phyloP scores from a whole-genome alignment of 1,140 invertebrate genomes.

The Ptiloglossa arizonensis region DNA sequence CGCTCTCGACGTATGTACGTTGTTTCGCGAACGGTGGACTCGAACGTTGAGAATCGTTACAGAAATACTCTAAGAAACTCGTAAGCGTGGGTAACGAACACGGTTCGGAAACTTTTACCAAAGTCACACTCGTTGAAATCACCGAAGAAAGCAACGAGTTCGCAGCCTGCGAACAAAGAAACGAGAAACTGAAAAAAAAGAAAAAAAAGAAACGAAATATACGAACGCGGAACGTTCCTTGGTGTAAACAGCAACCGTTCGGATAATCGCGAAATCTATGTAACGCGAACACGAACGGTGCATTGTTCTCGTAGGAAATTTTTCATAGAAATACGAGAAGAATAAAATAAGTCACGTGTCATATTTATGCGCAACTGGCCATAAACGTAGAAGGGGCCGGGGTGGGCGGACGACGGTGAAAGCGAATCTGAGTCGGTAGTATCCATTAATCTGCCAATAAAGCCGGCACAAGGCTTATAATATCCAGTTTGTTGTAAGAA shows the following conservation, averaged over 20 bases:
- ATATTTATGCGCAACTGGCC: constrained; percentile 42
- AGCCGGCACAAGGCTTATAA: constrained; percentile 31
- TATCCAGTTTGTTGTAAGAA: constrained; percentile 50
- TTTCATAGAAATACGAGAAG: constrained; percentile 10
- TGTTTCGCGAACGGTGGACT: not conserved
- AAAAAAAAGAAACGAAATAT: too few relatives aligned
- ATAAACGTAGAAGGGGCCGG: constrained; percentile 38
- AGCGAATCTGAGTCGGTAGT: constrained; percentile 55
- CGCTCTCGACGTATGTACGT: too few relatives aligned
- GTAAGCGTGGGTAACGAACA: not conserved
- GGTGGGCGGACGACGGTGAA: constrained; percentile 52
- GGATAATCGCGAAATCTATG: not conserved
- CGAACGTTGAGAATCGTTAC: not conserved
- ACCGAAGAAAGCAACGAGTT: not conserved
- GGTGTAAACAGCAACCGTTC: too few relatives aligned
- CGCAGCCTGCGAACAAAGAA: not conserved
- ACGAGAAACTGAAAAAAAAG: not conserved
- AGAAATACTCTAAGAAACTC: constrained; percentile 1
- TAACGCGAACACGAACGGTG: not conserved
- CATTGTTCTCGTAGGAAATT: not conserved
- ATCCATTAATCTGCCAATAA: constrained; percentile 49
- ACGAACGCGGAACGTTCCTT: too few relatives aligned
- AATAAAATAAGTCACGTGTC: constrained; percentile 32
- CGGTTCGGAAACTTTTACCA: not conserved
- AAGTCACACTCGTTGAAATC: not conserved